Evolutionary conservation across 1,140 invertebrate species (phyloP), one percentile per base, ranked within the genome.

Genomic region (Drosophila quadrilineata): DNA sequence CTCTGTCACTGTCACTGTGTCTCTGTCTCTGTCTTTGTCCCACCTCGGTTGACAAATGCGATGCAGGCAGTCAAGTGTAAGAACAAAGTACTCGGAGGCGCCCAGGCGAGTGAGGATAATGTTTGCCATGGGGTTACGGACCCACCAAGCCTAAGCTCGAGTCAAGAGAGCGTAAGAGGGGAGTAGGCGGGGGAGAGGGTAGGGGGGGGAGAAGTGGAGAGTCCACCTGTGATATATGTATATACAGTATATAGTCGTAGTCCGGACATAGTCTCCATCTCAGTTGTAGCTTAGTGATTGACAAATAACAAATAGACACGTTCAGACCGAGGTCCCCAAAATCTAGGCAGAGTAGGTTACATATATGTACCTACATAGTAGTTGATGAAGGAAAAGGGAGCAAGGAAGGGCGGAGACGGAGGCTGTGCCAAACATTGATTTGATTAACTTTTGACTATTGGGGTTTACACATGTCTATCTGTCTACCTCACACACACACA

Each of bases 261-360:
- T 16, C 12, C 40, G 46, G n/a, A 22, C 45, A 56, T 48, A 68
- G 64, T 69, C 64, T 62, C 77, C 73, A 79, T 49, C 77, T 49
- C 77, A 64, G 59, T 82, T 82, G 72, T 80, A 75, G 76, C 76
- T 80, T 80, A 80, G 76, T 82, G 76, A 82, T 72, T 82, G 76
- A 80, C 76, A 80, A 80, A 80, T 84, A 80, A 80, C 76, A 80
- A 76, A 80, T 80, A 82, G 62, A 71, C 67, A 80, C 63, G 67
- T 82, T 72, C 62, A 59, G 72, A 68, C 35, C 67, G 64, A n/a
- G n/a, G n/a, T n/a, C n/a, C n/a, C n/a, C n/a, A n/a, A n/a, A n/a
- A n/a, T n/a, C n/a, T n/a, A n/a, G n/a, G n/a, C n/a, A n/a, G n/a
- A n/a, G n/a, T n/a, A n/a, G n/a, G n/a, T n/a, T n/a, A n/a, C n/a